Base-by-base conservation (phyloP, 2,113 vertebrate genomes). In the Tiliqua scincoides region DNA sequence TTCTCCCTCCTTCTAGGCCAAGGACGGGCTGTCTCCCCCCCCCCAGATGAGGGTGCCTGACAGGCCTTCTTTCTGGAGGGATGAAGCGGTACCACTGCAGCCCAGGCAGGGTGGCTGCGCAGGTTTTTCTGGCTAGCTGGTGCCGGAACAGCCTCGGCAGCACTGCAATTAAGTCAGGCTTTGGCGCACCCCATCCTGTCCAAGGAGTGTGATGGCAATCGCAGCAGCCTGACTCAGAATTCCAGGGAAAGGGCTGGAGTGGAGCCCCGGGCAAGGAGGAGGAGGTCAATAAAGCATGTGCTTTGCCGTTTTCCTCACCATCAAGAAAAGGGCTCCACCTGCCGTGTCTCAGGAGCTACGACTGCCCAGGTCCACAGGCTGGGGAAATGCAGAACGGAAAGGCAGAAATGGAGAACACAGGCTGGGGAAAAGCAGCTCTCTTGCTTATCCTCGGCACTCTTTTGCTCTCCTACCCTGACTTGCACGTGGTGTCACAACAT, bases 51-150 rank as follows among this genome's bases (percentile, higher is more conserved):
- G 72, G 14, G 37, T 85, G 84, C 89, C 88, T 93, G 91, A 80
- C 89, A 89, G 84, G 85, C 75, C 40, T 15, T 78, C 35, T 40
- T 40, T 40, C 48, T 81, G 78, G 80, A 86, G 89, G 80, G 85
- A 92, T 88, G 89, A 92, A 85, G 61, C 82, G 43, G 43, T 32
- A 15, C 92, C 88, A 89, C 91, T 91, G 91, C 93, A 93, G 91
- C 89, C 10, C 79, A 90, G 75, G 65, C 87, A 59, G 87, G 88
- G 85, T n/a, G 87, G 90, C 83, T 73, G 91, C 92, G 90, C 93
- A 54, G 72, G 92, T 95, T 94, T 95, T 95, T 93, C 94, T 89
- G 93, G 92, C 91, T 93, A 90, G 86, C 91, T 92, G 84, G 67
- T 86, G 63, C 77, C 90, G 87, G 88, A 94, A 89, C 90, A 92